Evolutionary conservation across 1,140 invertebrate species (phyloP).

Genomic region (Drosophila pectinifera): DNA sequence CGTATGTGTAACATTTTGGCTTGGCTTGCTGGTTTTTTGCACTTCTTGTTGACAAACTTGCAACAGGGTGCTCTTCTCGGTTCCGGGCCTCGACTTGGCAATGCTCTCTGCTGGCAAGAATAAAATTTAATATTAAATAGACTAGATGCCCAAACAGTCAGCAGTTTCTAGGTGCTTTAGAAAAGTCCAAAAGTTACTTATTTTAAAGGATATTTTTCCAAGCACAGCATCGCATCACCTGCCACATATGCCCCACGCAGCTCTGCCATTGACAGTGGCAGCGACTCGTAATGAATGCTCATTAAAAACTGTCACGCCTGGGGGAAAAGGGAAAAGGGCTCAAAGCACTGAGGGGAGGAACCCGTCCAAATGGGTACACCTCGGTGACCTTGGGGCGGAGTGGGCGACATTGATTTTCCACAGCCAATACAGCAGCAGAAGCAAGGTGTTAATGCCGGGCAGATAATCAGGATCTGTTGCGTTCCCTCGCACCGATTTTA

Average conservation of each 20-base stretch:
- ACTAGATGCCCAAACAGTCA: too few species aligned
- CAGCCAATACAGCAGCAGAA: neutral
- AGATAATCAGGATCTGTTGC: constrained; percentile 1
- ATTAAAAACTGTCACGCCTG: constrained; percentile 45
- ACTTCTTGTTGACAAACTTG: too few species aligned
- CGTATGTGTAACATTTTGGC: constrained; percentile 68
- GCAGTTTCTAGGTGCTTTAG: too few species aligned
- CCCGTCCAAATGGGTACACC: constrained; percentile 7
- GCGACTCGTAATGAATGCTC: constrained; percentile 46
- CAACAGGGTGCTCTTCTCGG: too few species aligned
- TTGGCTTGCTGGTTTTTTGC: constrained; percentile 41
- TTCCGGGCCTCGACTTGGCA: neutral
- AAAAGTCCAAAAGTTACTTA: too few species aligned
- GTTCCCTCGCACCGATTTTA: constrained; percentile 31
- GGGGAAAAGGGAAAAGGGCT: neutral
- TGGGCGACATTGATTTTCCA: constrained; percentile 32
- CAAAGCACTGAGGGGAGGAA: neutral
- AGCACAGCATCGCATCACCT: too few species aligned
- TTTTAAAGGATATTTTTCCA: neutral
- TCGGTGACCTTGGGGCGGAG: constrained; percentile 6
- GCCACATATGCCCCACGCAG: constrained; percentile 2
- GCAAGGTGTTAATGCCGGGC: constrained; percentile 11
- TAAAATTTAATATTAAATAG: too few species aligned
- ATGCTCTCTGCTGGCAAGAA: neutral
- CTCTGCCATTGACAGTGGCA: neutral